Evolutionary conservation across 2,888 invertebrate genomes (phyloP).

Genomic region (Chloroclystis v-ata): DNA sequence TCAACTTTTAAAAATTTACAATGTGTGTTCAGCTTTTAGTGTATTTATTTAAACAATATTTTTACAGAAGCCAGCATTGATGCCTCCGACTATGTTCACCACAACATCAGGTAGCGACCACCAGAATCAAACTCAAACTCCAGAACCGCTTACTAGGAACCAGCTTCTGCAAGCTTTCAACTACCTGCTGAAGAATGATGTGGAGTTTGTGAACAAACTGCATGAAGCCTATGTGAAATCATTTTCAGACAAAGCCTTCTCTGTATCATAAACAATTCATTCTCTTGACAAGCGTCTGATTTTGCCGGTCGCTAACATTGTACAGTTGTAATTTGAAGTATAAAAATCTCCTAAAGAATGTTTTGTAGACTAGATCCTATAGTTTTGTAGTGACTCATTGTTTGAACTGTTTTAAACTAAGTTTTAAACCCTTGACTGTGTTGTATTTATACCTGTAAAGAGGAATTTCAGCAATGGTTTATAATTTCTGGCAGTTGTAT

Average conservation of each 20-base stretch:
- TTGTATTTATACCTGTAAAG: slow-evolving; percentile 59
- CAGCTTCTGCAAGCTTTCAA: slow-evolving; percentile 93
- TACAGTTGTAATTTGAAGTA: slow-evolving; percentile 73
- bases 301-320: slow-evolving; percentile 51
- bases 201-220: slow-evolving; percentile 91
- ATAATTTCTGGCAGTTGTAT: slow-evolving; percentile 46
- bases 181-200: slow-evolving; percentile 91
- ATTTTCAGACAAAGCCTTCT: slow-evolving; percentile 81
- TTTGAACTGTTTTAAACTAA: slow-evolving; percentile 74
- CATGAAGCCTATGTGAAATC: slow-evolving; percentile 96
- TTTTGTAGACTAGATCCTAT: slow-evolving; percentile 64
- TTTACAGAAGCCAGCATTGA: slow-evolving; percentile 83
- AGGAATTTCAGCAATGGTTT: slow-evolving; percentile 64
- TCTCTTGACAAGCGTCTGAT: slow-evolving; percentile 44
- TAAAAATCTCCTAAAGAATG: slow-evolving; percentile 62
- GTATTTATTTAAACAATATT: background rate
- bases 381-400: slow-evolving; percentile 65
- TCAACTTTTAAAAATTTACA: no score
- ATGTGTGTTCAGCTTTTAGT: no score
- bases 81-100: slow-evolving; percentile 92
- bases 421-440: slow-evolving; percentile 71
- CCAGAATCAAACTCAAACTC: slow-evolving; percentile 50
- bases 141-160: slow-evolving; percentile 89
- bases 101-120: slow-evolving; percentile 74
- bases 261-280: slow-evolving; percentile 67